Evolutionary conservation across 2,888 invertebrate species (phyloP).

Genomic region (Cabera pusaria): DNA sequence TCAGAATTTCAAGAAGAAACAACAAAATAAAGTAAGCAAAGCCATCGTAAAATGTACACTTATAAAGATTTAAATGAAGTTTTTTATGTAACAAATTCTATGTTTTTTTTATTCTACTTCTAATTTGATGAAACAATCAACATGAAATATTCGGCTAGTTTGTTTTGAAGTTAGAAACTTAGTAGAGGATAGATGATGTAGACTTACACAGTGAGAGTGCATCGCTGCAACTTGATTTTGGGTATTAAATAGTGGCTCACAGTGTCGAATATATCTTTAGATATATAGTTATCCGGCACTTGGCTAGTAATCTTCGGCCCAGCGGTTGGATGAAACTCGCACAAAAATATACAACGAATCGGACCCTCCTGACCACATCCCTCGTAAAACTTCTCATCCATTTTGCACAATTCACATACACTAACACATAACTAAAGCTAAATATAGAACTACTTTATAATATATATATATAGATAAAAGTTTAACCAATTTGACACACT

Average conservation of each 20-base stretch:
- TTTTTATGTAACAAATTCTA: no score
- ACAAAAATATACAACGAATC: slow-evolving; percentile 90
- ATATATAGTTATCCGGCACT: slow-evolving; percentile 90
- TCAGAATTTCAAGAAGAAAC: no score
- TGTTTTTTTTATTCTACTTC: no score
- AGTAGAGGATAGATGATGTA: slow-evolving; percentile 6
- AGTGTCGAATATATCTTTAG: slow-evolving; percentile 91
- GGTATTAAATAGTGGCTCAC: slow-evolving; percentile 93
- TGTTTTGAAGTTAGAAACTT: background rate
- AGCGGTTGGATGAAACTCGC: slow-evolving; percentile 89
- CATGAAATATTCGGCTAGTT: no score
- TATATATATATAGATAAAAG: no score
- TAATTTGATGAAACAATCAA: no score
- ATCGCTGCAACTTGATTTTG: slow-evolving; percentile 90
- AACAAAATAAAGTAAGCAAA: no score
- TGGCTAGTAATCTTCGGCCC: slow-evolving; percentile 92
- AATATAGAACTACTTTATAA: no score
- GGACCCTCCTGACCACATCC: slow-evolving; percentile 86
- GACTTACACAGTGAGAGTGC: slow-evolving; percentile 91
- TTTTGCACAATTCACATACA: slow-evolving; percentile 43
- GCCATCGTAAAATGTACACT: no score
- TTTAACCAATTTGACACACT: slow-evolving; percentile 34
- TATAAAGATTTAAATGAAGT: no score
- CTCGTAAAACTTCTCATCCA: slow-evolving; percentile 80
- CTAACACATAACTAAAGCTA: slow-evolving; percentile 25